phyloP scores from a whole-genome alignment of 1,140 invertebrate genomes.

The Stegodyphus mimosarum region DNA sequence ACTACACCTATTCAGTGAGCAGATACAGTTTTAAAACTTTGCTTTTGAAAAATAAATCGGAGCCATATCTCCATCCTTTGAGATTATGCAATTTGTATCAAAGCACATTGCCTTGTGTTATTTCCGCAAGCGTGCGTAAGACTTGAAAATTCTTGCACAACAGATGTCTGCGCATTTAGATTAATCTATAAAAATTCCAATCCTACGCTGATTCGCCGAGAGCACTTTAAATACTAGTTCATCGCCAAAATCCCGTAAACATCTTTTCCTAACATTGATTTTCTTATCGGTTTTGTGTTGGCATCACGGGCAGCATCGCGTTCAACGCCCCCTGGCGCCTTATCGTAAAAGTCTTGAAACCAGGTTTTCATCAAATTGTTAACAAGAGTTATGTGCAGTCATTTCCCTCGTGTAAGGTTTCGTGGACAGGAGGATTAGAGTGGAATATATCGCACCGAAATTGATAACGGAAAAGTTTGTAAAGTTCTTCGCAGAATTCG shows the following conservation, averaged over 20 bases:
- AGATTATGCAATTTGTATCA: too few species aligned
- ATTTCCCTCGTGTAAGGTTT: background rate
- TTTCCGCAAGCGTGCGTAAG: too few species aligned
- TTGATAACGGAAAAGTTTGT: background rate
- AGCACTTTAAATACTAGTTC: slow-evolving; percentile 5
- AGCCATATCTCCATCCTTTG: too few species aligned
- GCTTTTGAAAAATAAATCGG: too few species aligned
- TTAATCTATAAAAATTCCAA: slow-evolving; percentile 13
- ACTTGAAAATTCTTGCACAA: background rate
- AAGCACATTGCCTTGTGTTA: too few species aligned
- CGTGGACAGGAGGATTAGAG: background rate
- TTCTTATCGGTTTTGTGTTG: slow-evolving; percentile 12
- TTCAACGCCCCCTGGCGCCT: slow-evolving; percentile 7
- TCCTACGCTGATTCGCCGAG: background rate
- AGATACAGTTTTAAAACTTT: too few species aligned
- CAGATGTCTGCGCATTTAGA: background rate
- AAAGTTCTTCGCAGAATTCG: background rate
- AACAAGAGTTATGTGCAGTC: slow-evolving; percentile 13
- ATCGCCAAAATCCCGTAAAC: slow-evolving; percentile 9
- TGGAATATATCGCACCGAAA: background rate
- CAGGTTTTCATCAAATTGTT: slow-evolving; percentile 18
- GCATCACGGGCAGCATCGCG: background rate
- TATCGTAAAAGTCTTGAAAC: slow-evolving; percentile 13
- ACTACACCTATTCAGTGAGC: too few species aligned
- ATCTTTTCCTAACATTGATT: slow-evolving; percentile 17